These are phyloP conservation scores for Gadus chalcogrammus DNA, from an alignment of 2,113 vertebrate species.

Conservation along the genomic window DNA sequence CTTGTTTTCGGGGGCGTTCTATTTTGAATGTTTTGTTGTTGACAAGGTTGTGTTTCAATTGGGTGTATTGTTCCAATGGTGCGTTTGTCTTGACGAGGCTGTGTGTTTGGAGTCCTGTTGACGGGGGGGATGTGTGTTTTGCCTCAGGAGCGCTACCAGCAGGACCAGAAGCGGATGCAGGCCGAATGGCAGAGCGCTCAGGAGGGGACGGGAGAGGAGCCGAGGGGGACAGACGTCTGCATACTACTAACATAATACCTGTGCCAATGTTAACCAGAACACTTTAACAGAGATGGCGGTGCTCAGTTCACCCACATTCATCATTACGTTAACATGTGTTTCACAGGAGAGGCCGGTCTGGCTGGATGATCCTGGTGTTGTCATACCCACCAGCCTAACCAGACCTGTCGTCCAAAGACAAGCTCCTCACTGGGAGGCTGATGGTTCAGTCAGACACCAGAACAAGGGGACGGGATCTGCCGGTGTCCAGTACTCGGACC, in stretches of 20 bases:
- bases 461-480: no score
- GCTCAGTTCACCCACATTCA: no score
- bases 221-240: slow-evolving; percentile 33
- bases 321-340: no score
- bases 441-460: no score
- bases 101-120: neutral
- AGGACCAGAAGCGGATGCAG: slow-evolving; percentile 86
- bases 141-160: slow-evolving; percentile 85
- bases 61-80: neutral
- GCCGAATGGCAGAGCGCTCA: slow-evolving; percentile 86
- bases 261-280: neutral
- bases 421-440: no score
- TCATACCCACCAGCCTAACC: no score
- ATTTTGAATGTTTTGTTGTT: neutral
- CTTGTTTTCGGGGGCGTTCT: no score
- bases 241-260: neutral
- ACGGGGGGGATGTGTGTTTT: neutral
- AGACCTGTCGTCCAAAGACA: no score
- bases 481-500: no score
- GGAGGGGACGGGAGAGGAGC: slow-evolving; percentile 74
- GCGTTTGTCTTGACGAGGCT: no score
- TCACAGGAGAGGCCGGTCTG: no score
- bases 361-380: no score
- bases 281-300: neutral
- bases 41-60: neutral